Evolutionary conservation across 2,888 invertebrate species (phyloP), one percentile per base, ranked within the genome.

Genomic region (Meteorus cinctellus): DNA sequence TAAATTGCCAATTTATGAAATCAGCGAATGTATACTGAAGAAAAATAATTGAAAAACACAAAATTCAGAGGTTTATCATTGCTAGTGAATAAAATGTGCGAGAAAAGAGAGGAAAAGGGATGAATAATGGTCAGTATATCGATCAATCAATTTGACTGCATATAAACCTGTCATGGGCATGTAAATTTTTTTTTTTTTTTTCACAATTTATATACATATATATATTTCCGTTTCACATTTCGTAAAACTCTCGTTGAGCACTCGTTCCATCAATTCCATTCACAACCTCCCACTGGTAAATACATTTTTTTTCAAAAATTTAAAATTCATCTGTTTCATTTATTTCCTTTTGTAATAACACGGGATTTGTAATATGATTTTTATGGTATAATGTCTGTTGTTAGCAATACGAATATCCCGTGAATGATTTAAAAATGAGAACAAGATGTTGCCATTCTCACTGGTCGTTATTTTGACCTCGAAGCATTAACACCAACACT

Each of bases 381-480:
- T 48, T 4, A n/a, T n/a, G 48, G n/a, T 16, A 55, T 19, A 24
- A 19, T 55, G 3, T 8, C 12, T 12, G 41, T 0, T 41, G 41
- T 5, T 41, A 41, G 12, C 12, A 41, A 41, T 41, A 41, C 41
- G 12, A 41, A 41, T 41, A 12, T 12, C 41, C 6, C 8, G 41
- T 12, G 41, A 10, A 41, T 41, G 41, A 41, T 41, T 41, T 12
- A 41, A 48, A 55, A 55, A 55, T 55, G 19, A 5, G 19, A 55
- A 55, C 55, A 55, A 55, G 55, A 55, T 19, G 19, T 55, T 55
- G 77, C 78, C 77, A 82, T 60, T 31, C 29, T 60, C 29, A 5
- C 12, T n/a, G 29, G 62, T 29, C 62, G 62, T 62, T 62, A 31
- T 62, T 29, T 31, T 29, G 79, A 76, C 80, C 78, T 75, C 48